Conservation (phyloP, 2,797 vertebrate species). For the Lacerta bilineata region DNA sequence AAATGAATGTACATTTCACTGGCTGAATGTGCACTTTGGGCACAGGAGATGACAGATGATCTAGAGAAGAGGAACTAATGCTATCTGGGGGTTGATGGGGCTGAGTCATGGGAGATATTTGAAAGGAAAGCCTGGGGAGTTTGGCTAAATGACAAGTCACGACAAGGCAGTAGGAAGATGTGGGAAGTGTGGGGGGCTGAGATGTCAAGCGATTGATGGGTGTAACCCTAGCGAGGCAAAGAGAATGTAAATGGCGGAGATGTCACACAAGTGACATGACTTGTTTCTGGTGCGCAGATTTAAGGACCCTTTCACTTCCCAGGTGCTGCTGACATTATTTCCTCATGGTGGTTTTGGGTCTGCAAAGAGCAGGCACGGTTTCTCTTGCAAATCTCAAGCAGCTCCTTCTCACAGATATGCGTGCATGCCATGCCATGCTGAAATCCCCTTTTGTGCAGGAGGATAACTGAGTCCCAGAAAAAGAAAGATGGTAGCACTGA, state of each 20-base stretch:
- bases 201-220: slow-evolving; percentile 25
- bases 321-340: slow-evolving; percentile 12
- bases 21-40: accelerated
- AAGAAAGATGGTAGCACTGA: slow-evolving; percentile 7
- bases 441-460: too few species aligned
- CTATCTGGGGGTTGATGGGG: slow-evolving; percentile 64
- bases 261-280: not conserved
- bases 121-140: slow-evolving; percentile 24
- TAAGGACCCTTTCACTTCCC: not conserved
- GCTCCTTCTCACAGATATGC: slow-evolving; percentile 1
- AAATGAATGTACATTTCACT: slow-evolving; percentile 11
- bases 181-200: slow-evolving; percentile 40
- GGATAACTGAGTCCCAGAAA: not conserved
- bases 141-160: slow-evolving; percentile 60
- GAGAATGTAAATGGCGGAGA: slow-evolving; percentile 21
- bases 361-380: not conserved
- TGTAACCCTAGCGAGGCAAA: accelerated
- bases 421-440: not conserved
- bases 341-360: not conserved
- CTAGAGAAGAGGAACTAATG: slow-evolving; percentile 52
- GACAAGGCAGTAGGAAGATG: slow-evolving; percentile 54
- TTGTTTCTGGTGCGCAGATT: not conserved
- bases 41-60: not conserved
- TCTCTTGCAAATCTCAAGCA: not conserved
- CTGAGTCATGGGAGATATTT: slow-evolving; percentile 61